phyloP scores from a whole-genome alignment of 2,797 vertebrate genomes.

The Myotis myotis region DNA sequence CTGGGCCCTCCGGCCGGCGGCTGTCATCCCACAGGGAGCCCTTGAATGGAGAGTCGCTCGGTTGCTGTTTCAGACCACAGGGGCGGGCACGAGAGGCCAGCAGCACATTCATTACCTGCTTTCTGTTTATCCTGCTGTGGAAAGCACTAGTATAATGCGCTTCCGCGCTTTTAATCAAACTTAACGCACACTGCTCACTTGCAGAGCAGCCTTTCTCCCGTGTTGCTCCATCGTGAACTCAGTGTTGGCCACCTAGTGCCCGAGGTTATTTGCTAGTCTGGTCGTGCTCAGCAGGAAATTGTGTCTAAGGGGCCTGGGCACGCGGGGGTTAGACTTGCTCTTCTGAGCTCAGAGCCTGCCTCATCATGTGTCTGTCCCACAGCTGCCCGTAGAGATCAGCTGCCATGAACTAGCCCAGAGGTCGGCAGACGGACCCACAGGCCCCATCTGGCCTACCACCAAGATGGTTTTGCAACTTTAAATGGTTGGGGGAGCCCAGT shows the following conservation, averaged over 20 bases:
- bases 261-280: neutral
- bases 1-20: neutral
- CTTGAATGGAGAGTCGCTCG: neutral
- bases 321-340: neutral
- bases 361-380: neutral
- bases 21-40: neutral
- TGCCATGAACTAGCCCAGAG: neutral
- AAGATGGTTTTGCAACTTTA: neutral
- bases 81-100: neutral
- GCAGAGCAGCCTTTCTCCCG: neutral
- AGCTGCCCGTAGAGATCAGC: neutral
- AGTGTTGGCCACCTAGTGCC: accelerated
- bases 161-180: neutral
- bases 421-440: neutral
- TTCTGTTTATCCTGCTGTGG: conserved; percentile 5
- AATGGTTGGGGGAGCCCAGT: neutral
- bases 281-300: neutral
- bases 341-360: neutral
- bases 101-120: neutral
- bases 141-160: neutral
- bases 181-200: neutral
- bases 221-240: accelerated
- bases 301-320: neutral
- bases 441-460: neutral
- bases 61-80: conserved; percentile 1